These are phyloP conservation scores for Proterorhinus semilunaris DNA, from an alignment of 2,113 vertebrate species.

Conservation along the genomic window DNA sequence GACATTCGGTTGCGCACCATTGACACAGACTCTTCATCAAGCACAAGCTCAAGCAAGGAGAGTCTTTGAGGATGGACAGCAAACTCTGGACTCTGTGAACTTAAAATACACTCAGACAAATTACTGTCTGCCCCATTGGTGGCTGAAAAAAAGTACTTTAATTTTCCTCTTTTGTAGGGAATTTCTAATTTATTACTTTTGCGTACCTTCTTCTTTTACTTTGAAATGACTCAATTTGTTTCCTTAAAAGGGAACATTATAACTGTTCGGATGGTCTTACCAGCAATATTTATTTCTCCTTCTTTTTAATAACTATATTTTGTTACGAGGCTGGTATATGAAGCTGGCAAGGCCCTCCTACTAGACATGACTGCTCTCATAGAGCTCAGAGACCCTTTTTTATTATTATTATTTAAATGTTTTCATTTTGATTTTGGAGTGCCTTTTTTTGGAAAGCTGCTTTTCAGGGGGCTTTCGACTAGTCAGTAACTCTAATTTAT, in stretches of 20 bases:
- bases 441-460: conserved; percentile 90
- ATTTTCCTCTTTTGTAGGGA: conserved; percentile 76
- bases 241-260: conserved; percentile 76
- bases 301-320: conserved; percentile 43
- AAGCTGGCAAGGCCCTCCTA: conserved; percentile 84
- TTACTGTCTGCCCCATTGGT: conserved; percentile 14
- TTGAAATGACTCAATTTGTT: conserved; percentile 61
- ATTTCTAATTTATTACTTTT: conserved; percentile 82
- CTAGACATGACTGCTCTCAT: conserved; percentile 88
- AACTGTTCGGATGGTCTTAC: conserved; percentile 82
- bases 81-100: conserved; percentile 65
- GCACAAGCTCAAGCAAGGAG: conserved; percentile 97
- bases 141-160: conserved; percentile 61
- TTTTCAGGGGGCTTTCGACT: conserved; percentile 81
- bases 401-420: conserved; percentile 75
- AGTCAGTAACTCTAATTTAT: conserved; percentile 47
- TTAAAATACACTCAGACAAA: conserved; percentile 63
- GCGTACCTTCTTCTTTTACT: conserved; percentile 69
- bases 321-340: conserved; percentile 83
- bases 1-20: conserved; percentile 89
- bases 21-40: conserved; percentile 86
- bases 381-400: conserved; percentile 84
- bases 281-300: conserved; percentile 76
- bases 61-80: conserved; percentile 84
- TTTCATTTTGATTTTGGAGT: conserved; percentile 93